phyloP scores from a whole-genome alignment of 23 tunicate genomes.

The Clavelina lepadiformis region DNA sequence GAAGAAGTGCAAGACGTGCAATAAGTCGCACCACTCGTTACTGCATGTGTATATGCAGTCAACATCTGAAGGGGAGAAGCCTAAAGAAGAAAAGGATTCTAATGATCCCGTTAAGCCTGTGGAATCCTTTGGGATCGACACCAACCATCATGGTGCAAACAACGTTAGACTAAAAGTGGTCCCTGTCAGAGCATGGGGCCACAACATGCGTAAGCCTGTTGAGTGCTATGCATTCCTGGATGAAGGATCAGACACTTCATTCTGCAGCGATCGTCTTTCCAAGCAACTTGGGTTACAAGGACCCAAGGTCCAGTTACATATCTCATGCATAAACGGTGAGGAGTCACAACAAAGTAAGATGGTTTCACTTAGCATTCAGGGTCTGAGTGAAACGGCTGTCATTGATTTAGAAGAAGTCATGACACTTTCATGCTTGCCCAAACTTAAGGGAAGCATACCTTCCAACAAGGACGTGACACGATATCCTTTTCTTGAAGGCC shows the following conservation, averaged over 20 bases:
- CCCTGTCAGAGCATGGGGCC: conserved; percentile 1
- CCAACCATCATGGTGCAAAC: no score
- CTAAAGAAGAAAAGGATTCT: no score
- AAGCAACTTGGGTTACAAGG: background rate
- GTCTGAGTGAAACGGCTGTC: no score
- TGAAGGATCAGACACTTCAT: conserved; percentile 1
- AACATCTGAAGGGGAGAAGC: no score
- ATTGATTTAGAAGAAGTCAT: background rate
- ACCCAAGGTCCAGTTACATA: background rate
- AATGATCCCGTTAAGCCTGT: no score
- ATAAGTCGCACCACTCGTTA: no score
- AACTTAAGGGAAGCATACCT: background rate
- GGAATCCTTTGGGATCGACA: no score
- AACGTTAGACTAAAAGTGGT: background rate
- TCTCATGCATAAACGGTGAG: no score
- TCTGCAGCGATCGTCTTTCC: background rate
- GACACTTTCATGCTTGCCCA: background rate
- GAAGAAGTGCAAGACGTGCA: no score
- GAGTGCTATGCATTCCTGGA: background rate
- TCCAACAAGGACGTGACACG: background rate
- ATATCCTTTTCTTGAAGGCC: background rate
- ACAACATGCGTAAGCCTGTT: background rate
- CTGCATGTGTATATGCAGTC: no score
- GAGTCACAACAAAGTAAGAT: no score
- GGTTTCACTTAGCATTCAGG: no score